Conservation (phyloP, 2,113 vertebrate genomes). For the Ochotona curzoniae region DNA sequence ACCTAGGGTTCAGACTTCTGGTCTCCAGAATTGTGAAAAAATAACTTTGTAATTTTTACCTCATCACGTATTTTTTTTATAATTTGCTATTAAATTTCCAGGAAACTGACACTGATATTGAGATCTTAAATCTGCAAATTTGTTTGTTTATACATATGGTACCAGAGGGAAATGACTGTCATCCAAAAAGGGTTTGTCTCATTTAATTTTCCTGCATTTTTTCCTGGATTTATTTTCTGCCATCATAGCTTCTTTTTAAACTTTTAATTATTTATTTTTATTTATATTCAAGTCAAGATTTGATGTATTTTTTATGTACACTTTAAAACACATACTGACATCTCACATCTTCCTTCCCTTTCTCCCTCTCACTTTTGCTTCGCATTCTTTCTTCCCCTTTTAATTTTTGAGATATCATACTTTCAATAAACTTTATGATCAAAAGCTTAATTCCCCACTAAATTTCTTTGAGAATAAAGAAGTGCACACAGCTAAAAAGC, state of each 20-base stretch:
- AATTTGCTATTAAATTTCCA: background rate
- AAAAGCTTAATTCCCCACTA: too few relatives aligned
- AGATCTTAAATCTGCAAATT: background rate
- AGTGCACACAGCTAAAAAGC: background rate
- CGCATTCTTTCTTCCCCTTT: too few relatives aligned
- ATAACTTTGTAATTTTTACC: background rate
- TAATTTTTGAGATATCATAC: too few relatives aligned
- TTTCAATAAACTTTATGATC: too few relatives aligned
- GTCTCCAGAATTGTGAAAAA: background rate
- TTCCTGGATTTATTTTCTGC: background rate
- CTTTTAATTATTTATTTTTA: too few relatives aligned
- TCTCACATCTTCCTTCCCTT: too few relatives aligned
- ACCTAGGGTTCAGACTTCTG: background rate
- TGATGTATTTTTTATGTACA: too few relatives aligned
- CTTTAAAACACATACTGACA: too few relatives aligned
- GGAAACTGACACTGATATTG: slow-evolving; percentile 1
- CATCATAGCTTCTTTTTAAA: too few relatives aligned
- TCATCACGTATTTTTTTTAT: background rate
- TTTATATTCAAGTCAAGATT: too few relatives aligned
- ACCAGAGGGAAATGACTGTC: slow-evolving; percentile 6
- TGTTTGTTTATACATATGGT: background rate
- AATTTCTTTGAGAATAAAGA: background rate
- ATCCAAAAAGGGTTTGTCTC: background rate
- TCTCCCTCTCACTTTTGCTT: too few relatives aligned
- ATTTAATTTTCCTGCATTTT: background rate